phyloP scores from a whole-genome alignment of 2,888 invertebrate genomes.

The Enchytraeus crypticus region DNA sequence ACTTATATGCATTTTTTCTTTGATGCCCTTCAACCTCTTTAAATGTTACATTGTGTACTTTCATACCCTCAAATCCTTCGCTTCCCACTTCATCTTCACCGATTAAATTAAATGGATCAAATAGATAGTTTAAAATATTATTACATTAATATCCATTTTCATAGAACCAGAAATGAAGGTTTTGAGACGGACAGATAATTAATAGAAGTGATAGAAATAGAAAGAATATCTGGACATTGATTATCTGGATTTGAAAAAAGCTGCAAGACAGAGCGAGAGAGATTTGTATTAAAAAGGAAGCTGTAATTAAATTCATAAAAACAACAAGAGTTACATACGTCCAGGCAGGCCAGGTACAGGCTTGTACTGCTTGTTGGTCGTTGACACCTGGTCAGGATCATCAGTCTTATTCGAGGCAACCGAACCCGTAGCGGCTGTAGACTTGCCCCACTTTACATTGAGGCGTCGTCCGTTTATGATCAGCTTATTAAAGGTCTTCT shows the following conservation, averaged over 20 bases:
- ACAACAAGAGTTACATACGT: slow-evolving; percentile 30
- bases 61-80: too few relatives aligned
- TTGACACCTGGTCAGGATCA: slow-evolving; percentile 16
- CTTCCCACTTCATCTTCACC: too few relatives aligned
- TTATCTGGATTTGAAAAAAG: not conserved
- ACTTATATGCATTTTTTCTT: too few relatives aligned
- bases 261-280: not conserved
- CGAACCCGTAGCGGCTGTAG: slow-evolving; percentile 61
- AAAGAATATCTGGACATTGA: not conserved
- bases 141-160: too few relatives aligned
- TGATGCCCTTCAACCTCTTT: too few relatives aligned
- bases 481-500: slow-evolving; percentile 78
- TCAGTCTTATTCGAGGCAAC: slow-evolving; percentile 16
- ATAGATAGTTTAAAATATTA: too few relatives aligned
- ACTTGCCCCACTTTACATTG: slow-evolving; percentile 97
- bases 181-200: too few relatives aligned
- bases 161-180: too few relatives aligned
- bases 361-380: slow-evolving; percentile 51
- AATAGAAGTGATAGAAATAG: not conserved
- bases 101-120: too few relatives aligned
- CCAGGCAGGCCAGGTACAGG: slow-evolving; percentile 72
- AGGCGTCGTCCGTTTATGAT: slow-evolving; percentile 66
- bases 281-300: not conserved
- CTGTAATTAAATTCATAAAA: not conserved
- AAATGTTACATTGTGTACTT: too few relatives aligned